Evolutionary conservation across 1,140 invertebrate genomes (phyloP), one percentile per base, ranked within the genome.

Genomic region (Andricus grossulariae): DNA sequence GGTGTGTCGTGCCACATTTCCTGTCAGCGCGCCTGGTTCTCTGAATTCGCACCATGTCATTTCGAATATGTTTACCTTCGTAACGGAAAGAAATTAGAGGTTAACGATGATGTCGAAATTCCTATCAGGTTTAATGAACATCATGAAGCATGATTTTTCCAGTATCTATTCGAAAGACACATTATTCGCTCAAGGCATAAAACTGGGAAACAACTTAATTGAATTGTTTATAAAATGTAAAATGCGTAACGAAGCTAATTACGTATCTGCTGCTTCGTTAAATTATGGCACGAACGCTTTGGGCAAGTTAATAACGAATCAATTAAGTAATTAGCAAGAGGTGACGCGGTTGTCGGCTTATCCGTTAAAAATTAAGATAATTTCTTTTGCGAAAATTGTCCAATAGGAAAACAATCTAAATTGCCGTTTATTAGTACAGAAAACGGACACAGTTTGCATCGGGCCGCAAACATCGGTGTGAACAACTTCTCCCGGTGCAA

Each of bases 401-500:
- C 83, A 39, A 49, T 84, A 75, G 86, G 82, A 7, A 90, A 90
- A 77, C 80, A 85, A 60, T 80, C 75, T 21, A 86, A 80, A 80
- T 45, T 74, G 74, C 80, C 85, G 32, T 89, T 87, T 73, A 60
- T 2, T 1, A 25, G 3, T 1, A 1, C 1, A 25, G 25, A 25
- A 3, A 25, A 25, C 25, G 25, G 88, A 85, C 11, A n/a, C 50
- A 50, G 71, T 73, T 16, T 84, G 19, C 83, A 90, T 87, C 7
- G 86, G 84, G 54, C 89, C 88, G 83, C 88, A 90, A 21, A 91
- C 72, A 75, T 91, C 88, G 55, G 83, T 79, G 75, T 89, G 85
- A 15, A 89, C 80, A 2, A 89, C 25, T 75, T 89, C 85, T 77
- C 76, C 18, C 25, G 25, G 25, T 25, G n/a, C n/a, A n/a, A n/a